A percentile compares a stretch with the other conserved stretches of the same genome.
Evolutionary conservation across 2,888 invertebrate genomes (phyloP).

Genomic region (Hyposoter dolosus): DNA sequence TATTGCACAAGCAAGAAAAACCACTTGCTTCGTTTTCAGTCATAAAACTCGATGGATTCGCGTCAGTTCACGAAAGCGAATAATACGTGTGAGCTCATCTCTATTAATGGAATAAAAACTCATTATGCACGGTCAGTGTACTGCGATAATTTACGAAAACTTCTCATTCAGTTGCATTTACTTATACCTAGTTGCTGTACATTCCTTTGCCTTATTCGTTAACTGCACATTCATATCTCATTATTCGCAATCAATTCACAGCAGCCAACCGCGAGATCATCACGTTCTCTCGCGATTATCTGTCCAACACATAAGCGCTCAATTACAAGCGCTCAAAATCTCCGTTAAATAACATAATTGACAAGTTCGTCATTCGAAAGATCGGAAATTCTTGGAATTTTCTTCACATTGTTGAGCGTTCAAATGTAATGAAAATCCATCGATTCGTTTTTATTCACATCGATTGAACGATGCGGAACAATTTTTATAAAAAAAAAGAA

Average conservation of each 20-base stretch:
- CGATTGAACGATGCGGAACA: no score
- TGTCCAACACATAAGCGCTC: neutral
- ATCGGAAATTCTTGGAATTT: neutral
- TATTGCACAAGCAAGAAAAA: slow-evolving; percentile 21
- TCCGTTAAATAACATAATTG: neutral
- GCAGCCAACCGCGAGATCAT: neutral
- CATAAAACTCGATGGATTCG: slow-evolving; percentile 23
- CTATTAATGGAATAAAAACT: slow-evolving; percentile 26
- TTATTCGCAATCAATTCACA: neutral
- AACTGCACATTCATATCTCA: neutral
- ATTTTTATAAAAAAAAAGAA: slow-evolving; percentile 5
- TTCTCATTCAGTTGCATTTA: neutral
- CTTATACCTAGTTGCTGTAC: neutral
- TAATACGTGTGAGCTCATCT: slow-evolving; percentile 32
- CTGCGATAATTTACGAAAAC: neutral
- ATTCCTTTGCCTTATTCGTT: neutral
- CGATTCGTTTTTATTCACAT: no score
- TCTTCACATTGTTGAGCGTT: no score
- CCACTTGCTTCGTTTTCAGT: neutral
- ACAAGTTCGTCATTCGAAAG: neutral
- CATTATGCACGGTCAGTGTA: slow-evolving; percentile 16
- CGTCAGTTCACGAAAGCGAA: neutral
- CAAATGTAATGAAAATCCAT: no score
- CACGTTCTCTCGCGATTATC: neutral
- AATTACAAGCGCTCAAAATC: neutral